A percentile compares a stretch with the other conserved stretches of the same genome.
Evolutionary conservation across 2,888 invertebrate genomes (phyloP).

Genomic region (Spicauda simplicius): DNA sequence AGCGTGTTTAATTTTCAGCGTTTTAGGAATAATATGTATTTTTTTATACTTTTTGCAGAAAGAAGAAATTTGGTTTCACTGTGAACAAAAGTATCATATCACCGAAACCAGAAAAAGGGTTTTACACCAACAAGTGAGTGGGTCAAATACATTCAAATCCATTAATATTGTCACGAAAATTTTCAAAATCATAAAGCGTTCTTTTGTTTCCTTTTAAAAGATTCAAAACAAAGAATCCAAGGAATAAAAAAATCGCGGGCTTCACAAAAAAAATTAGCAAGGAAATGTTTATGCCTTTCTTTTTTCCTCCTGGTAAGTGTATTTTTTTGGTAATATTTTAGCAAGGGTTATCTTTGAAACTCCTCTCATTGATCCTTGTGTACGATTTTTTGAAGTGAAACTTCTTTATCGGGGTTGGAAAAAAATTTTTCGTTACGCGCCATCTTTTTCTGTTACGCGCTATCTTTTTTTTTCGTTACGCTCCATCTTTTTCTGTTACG

Average conservation of each 20-base stretch:
- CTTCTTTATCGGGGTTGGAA: no score
- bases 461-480: no score
- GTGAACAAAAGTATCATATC: slow-evolving; percentile 44
- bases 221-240: slow-evolving; percentile 10
- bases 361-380: no score
- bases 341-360: background rate
- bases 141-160: background rate
- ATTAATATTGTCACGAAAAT: slow-evolving; percentile 37
- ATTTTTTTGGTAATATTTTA: background rate
- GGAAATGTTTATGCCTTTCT: slow-evolving; percentile 40
- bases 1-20: no score
- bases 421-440: no score
- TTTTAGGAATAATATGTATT: no score
- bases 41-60: slow-evolving; percentile 48
- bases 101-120: slow-evolving; percentile 50
- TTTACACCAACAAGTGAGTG: slow-evolving; percentile 45
- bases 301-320: slow-evolving; percentile 38
- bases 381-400: no score
- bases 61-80: slow-evolving; percentile 56
- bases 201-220: slow-evolving; percentile 14
- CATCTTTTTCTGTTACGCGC: no score
- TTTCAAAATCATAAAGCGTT: background rate
- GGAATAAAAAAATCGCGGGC: background rate
- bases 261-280: slow-evolving; percentile 37
- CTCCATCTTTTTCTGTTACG: no score